phyloP scores from a whole-genome alignment of 2,797 vertebrate genomes.

The Microctenopoma steveboyesi region DNA sequence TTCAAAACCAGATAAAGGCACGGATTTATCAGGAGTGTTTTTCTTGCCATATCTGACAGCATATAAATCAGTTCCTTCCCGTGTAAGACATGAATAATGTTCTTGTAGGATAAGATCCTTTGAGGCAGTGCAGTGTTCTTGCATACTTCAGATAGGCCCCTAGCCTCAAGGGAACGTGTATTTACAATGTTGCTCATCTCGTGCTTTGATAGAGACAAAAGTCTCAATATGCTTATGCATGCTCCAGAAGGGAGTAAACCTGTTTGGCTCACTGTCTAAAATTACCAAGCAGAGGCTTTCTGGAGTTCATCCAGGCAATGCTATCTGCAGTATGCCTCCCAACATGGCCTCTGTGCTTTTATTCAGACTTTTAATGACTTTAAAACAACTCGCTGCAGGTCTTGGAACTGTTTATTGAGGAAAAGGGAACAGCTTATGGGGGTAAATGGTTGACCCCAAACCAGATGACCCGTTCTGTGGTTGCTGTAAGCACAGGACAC shows the following conservation, averaged over 20 bases:
- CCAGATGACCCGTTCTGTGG: constrained; percentile 59
- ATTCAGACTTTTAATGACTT: constrained; percentile 62
- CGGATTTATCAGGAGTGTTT: constrained; percentile 62
- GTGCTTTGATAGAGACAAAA: constrained; percentile 73
- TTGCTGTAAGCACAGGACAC: constrained; percentile 51
- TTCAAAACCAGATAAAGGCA: constrained; percentile 64
- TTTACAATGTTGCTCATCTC: constrained; percentile 71
- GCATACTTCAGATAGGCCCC: constrained; percentile 54
- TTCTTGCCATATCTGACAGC: constrained; percentile 58
- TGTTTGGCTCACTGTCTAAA: constrained; percentile 71
- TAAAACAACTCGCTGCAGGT: constrained; percentile 53
- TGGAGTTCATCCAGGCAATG: constrained; percentile 52
- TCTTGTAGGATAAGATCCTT: constrained; percentile 64
- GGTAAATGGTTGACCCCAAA: constrained; percentile 46
- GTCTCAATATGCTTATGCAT: constrained; percentile 57
- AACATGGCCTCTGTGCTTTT: constrained; percentile 67
- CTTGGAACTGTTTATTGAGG: constrained; percentile 58
- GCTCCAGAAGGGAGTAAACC: constrained; percentile 70
- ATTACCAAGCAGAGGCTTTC: constrained; percentile 62
- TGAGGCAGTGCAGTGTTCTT: constrained; percentile 48
- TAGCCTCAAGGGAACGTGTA: constrained; percentile 34
- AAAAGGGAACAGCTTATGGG: constrained; percentile 52
- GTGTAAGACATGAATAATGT: constrained; percentile 59
- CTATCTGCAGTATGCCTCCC: constrained; percentile 74
- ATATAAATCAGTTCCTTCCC: constrained; percentile 66